Evolutionary conservation across 2,888 invertebrate genomes (phyloP).

Genomic region (Nymphalis polychloros): DNA sequence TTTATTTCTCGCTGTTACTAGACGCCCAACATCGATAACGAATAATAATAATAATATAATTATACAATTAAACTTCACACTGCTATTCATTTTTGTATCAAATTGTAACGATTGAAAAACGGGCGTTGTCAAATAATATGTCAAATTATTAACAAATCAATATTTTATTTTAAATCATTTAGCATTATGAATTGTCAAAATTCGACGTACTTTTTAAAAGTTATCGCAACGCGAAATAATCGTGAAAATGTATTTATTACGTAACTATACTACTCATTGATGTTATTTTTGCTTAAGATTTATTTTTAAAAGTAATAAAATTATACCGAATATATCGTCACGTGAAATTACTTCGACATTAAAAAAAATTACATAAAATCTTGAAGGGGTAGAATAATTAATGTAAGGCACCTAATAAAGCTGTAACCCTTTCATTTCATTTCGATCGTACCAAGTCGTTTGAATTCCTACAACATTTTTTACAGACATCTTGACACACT

Average conservation of each 20-base stretch:
- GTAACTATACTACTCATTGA: background rate
- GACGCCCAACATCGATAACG: conserved; percentile 44
- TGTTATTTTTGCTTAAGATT: conserved; percentile 18
- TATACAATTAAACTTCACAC: conserved; percentile 10
- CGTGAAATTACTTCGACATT: background rate
- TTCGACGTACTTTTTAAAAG: conserved; percentile 10
- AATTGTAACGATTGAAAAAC: background rate
- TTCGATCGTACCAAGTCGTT: conserved; percentile 53
- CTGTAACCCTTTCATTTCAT: conserved; percentile 52
- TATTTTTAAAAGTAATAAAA: conserved; percentile 9
- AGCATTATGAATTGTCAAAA: background rate
- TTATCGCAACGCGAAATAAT: conserved; percentile 25
- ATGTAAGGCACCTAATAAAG: conserved; percentile 65
- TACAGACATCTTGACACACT: conserved; percentile 56
- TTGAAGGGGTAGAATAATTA: conserved; percentile 38
- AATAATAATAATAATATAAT: conserved; percentile 19
- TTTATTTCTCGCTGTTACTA: conserved; percentile 48
- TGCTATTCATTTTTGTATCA: background rate
- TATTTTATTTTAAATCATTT: background rate
- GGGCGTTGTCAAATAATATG: too few species aligned
- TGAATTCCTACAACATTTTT: conserved; percentile 55
- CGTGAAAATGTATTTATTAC: conserved; percentile 15
- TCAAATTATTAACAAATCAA: background rate
- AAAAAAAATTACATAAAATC: background rate
- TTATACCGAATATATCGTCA: background rate